Conservation (phyloP, 53 echinoderm and acorn worm species). For the Echinometra lucunter region DNA sequence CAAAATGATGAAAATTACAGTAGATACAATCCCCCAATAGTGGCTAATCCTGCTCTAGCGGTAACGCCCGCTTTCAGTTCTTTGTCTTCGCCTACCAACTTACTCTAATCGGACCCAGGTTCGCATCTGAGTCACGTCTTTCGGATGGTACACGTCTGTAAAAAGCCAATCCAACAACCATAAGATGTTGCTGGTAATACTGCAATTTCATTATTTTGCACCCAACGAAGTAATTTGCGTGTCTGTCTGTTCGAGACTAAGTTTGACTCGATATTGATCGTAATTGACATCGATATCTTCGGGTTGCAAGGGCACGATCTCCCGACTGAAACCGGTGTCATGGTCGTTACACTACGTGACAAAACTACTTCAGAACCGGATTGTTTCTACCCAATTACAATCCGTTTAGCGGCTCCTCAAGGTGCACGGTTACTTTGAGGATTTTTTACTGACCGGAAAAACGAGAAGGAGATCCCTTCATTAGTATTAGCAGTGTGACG, state of each 20-base stretch:
- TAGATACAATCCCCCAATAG: too few relatives aligned
- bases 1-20: too few relatives aligned
- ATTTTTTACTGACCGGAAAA: background rate
- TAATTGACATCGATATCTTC: slow-evolving; percentile 57
- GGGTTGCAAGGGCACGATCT: slow-evolving; percentile 65
- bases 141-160: too few relatives aligned
- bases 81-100: too few relatives aligned
- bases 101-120: too few relatives aligned
- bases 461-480: background rate
- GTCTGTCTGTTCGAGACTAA: slow-evolving; percentile 35
- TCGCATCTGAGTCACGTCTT: too few relatives aligned
- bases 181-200: too few relatives aligned
- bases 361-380: slow-evolving; percentile 40
- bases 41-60: too few relatives aligned
- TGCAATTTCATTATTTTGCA: too few relatives aligned
- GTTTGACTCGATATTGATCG: slow-evolving; percentile 50
- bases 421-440: slow-evolving; percentile 28
- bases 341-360: slow-evolving; percentile 60
- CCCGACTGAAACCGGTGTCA: slow-evolving; percentile 27
- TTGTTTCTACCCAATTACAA: slow-evolving; percentile 50
- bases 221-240: background rate
- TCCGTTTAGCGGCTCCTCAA: slow-evolving; percentile 33
- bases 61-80: too few relatives aligned
- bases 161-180: too few relatives aligned
- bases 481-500: slow-evolving; percentile 20